Percentiles rank a stretch among this genome's conserved stretches.
Conservation (phyloP, 2,113 vertebrate species). For the Sakesphorus luctuosus region DNA sequence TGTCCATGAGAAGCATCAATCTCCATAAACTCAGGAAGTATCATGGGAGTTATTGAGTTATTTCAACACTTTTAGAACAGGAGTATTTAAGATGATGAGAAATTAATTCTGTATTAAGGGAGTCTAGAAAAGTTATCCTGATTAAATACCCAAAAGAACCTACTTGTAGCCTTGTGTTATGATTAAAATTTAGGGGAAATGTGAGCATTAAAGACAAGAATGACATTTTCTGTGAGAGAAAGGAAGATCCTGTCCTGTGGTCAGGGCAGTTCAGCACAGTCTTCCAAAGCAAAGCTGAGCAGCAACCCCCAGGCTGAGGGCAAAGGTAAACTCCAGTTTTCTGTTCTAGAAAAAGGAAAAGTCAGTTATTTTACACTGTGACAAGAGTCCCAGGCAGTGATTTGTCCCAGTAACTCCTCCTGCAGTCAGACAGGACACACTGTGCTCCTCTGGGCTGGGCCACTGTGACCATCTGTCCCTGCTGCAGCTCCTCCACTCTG, state of each 20-base stretch:
- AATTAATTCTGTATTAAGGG: not conserved
- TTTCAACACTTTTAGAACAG: not conserved
- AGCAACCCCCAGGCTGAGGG: not conserved
- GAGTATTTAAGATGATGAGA: not conserved
- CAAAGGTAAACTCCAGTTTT: not conserved
- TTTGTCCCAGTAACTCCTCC: not conserved
- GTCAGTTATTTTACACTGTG: not conserved
- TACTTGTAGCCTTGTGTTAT: not conserved
- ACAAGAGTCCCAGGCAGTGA: not conserved
- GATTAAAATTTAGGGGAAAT: not conserved
- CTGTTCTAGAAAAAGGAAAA: not conserved
- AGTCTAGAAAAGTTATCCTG: not conserved
- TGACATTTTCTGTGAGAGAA: not conserved
- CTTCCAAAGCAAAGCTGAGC: not conserved
- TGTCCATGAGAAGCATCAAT: not conserved
- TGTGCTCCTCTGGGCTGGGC: not conserved
- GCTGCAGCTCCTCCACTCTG: not conserved
- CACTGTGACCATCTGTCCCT: not conserved
- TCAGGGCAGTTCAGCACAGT: not conserved
- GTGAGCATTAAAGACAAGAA: not conserved
- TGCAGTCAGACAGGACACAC: not conserved
- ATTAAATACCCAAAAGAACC: not conserved
- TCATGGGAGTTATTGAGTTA: not conserved
- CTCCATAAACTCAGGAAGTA: not conserved
- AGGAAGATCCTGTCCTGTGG: not conserved